A percentile compares a stretch with the other conserved stretches of the same genome.
phyloP scores from a whole-genome alignment of 2,888 invertebrate species.

The Dryobota labecula region DNA sequence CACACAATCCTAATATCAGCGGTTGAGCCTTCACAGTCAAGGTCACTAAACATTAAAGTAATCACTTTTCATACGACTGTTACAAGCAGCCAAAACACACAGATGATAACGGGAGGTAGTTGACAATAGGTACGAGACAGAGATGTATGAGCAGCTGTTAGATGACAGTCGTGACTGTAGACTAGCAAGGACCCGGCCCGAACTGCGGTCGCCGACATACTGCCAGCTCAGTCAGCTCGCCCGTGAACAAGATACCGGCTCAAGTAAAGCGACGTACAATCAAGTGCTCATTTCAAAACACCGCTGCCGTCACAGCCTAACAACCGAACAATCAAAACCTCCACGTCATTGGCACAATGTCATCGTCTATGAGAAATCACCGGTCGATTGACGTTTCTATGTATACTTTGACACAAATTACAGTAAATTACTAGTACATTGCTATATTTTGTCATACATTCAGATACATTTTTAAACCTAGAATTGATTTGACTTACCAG shows the following conservation, averaged over 20 bases:
- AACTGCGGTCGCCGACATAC: conserved; percentile 83
- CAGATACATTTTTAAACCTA: too few species aligned
- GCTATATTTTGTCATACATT: conserved; percentile 10
- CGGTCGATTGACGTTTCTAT: conserved; percentile 51
- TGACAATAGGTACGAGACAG: conserved; percentile 19
- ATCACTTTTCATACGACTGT: conserved; percentile 56
- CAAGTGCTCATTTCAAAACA: conserved; percentile 78
- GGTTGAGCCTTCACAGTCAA: conserved; percentile 56
- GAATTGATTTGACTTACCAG: conserved; percentile 79
- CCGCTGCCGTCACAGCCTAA: conserved; percentile 71
- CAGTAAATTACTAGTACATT: conserved; percentile 32
- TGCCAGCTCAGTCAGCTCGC: conserved; percentile 77
- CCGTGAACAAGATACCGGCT: conserved; percentile 77
- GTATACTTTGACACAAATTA: conserved; percentile 40
- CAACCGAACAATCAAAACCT: conserved; percentile 77
- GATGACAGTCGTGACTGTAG: conserved; percentile 49
- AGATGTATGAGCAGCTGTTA: conserved; percentile 50
- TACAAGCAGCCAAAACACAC: conserved; percentile 58
- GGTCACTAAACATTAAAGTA: conserved; percentile 59
- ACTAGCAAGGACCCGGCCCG: conserved; percentile 78
- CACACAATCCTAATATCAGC: conserved; percentile 55
- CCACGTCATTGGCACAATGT: conserved; percentile 73
- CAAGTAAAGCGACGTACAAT: conserved; percentile 77
- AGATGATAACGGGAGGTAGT: conserved; percentile 40
- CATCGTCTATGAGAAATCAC: conserved; percentile 68